Percentiles rank a stretch among this genome's conserved stretches.
phyloP scores from a whole-genome alignment of 2,888 invertebrate genomes.

The Odontomyia ornata region DNA sequence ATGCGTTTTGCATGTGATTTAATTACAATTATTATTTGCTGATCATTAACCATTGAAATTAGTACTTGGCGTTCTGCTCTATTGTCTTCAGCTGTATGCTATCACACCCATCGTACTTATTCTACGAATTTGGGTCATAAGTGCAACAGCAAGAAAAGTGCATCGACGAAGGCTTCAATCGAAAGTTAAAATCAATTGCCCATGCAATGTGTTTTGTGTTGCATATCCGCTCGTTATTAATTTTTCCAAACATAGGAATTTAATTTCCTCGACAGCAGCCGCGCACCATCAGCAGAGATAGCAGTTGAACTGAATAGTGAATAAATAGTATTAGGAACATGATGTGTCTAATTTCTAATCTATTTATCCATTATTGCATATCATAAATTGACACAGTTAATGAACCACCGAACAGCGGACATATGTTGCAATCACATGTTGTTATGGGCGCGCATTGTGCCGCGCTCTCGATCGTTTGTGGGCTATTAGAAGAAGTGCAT shows the following conservation, averaged over 20 bases:
- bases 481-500: constrained; percentile 40
- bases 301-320: constrained; percentile 14
- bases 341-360: constrained; percentile 43
- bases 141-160: neutral
- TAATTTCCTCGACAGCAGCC: constrained; percentile 13
- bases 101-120: no score
- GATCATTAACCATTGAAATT: no score
- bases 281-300: no score
- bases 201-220: constrained; percentile 3
- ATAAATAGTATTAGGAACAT: constrained; percentile 29
- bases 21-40: no score
- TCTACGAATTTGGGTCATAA: constrained; percentile 7
- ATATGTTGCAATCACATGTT: constrained; percentile 20
- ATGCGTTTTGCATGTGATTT: no score
- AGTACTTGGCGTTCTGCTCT: no score
- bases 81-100: no score
- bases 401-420: constrained; percentile 21
- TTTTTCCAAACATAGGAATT: constrained; percentile 12
- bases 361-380: constrained; percentile 44
- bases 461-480: constrained; percentile 9
- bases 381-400: constrained; percentile 41
- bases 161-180: neutral
- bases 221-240: constrained; percentile 30
- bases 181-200: constrained; percentile 27
- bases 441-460: constrained; percentile 5